A percentile compares a stretch with the other conserved stretches of the same genome.
phyloP scores from a whole-genome alignment of 2,797 vertebrate genomes.

The Pagetopsis macropterus region DNA sequence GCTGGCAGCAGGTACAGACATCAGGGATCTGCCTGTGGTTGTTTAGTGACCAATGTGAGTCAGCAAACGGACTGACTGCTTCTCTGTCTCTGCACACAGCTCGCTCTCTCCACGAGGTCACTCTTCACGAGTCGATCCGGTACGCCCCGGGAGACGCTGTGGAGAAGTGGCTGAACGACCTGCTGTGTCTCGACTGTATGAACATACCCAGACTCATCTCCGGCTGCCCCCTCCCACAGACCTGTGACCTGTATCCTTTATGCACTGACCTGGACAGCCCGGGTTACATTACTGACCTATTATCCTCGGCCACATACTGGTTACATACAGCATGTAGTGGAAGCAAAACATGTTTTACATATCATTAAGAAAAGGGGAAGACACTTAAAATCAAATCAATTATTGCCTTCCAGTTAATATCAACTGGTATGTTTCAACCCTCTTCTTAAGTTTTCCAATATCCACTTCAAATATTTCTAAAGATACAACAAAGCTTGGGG shows the following conservation, averaged over 20 bases:
- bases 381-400: too few species aligned
- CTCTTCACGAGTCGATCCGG: slow-evolving; percentile 96
- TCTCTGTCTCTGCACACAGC: slow-evolving; percentile 69
- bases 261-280: not conserved
- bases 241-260: slow-evolving; percentile 95
- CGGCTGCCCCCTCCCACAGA: slow-evolving; percentile 93
- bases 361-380: too few species aligned
- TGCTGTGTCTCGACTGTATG: slow-evolving; percentile 95
- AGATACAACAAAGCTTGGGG: not conserved
- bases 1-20: slow-evolving; percentile 87
- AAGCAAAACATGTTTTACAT: too few species aligned
- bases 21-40: not conserved
- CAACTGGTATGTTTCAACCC: too few species aligned
- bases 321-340: too few species aligned
- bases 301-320: too few species aligned
- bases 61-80: not conserved
- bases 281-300: too few species aligned
- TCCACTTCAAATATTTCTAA: not conserved
- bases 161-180: slow-evolving; percentile 96
- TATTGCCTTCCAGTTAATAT: too few species aligned
- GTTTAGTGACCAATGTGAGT: not conserved
- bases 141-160: slow-evolving; percentile 93
- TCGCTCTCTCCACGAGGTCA: slow-evolving; percentile 91
- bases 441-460: not conserved
- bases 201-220: slow-evolving; percentile 93